Conservation (phyloP, 2,797 vertebrate species). For the Ctenopoma multispine region DNA sequence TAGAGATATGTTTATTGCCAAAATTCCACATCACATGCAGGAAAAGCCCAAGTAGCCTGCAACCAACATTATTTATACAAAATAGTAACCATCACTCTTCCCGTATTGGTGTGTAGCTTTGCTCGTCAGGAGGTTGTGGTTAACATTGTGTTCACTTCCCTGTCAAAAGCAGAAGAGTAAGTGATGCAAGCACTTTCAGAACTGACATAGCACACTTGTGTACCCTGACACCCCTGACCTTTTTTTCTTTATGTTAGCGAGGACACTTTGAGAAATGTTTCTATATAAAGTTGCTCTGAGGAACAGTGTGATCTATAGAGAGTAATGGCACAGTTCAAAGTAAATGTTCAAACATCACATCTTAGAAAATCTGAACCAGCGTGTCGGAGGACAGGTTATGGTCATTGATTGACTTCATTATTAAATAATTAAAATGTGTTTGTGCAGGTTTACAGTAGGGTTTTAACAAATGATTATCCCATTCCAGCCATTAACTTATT, state of each 20-base stretch:
- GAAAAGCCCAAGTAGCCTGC: conserved; percentile 50
- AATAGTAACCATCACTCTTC: neutral
- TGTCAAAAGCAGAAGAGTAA: conserved; percentile 52
- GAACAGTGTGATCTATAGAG: neutral
- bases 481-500: too few species aligned
- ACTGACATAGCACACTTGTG: neutral
- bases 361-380: neutral
- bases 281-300: neutral
- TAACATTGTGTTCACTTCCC: conserved; percentile 54
- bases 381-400: neutral
- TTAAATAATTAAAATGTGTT: too few species aligned
- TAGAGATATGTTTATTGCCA: neutral
- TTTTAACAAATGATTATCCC: too few species aligned
- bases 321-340: neutral
- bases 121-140: conserved; percentile 43
- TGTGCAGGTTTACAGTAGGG: too few species aligned
- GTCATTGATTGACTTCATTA: neutral
- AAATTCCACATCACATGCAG: conserved; percentile 47
- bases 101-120: neutral
- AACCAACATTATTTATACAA: conserved; percentile 5
- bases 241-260: conserved; percentile 1
- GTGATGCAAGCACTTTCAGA: conserved; percentile 26
- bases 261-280: conserved; percentile 15
- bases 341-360: neutral
- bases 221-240: conserved; percentile 20